phyloP scores from a whole-genome alignment of 1,140 invertebrate species.

The Lineus longissimus region DNA sequence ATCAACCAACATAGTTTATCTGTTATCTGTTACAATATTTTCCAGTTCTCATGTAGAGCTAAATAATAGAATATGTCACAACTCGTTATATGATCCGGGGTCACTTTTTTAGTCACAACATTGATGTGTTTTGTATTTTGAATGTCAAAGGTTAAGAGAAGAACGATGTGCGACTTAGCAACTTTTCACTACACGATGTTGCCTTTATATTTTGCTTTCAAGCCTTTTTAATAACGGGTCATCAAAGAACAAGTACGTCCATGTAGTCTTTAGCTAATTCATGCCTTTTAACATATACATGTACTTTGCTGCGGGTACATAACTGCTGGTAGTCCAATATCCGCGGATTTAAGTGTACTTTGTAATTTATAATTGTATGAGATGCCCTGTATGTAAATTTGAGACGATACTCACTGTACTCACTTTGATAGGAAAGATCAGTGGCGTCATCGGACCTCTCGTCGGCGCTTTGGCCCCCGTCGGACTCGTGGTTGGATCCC shows the following conservation, averaged over 20 bases:
- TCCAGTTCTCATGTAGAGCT: not conserved
- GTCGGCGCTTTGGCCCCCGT: constrained; percentile 44
- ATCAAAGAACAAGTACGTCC: too few relatives aligned
- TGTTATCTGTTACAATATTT: not conserved
- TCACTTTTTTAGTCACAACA: too few relatives aligned
- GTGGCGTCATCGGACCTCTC: constrained; percentile 40
- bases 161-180: not conserved
- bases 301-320: too few relatives aligned
- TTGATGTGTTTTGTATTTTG: not conserved
- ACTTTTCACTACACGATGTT: too few relatives aligned
- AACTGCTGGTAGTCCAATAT: too few relatives aligned
- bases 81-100: not conserved
- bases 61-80: not conserved
- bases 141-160: constrained; percentile 2
- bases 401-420: not conserved
- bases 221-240: too few relatives aligned
- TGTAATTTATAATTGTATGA: too few relatives aligned
- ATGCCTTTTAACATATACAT: too few relatives aligned
- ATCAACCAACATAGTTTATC: too few relatives aligned
- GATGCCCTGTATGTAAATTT: not conserved
- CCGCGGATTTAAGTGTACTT: too few relatives aligned
- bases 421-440: constrained; percentile 25
- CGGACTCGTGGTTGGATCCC: constrained; percentile 33
- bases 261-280: too few relatives aligned
- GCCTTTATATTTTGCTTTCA: too few relatives aligned